Conservation (phyloP, 2,888 invertebrate genomes). For the Eubasilissa splendida region DNA sequence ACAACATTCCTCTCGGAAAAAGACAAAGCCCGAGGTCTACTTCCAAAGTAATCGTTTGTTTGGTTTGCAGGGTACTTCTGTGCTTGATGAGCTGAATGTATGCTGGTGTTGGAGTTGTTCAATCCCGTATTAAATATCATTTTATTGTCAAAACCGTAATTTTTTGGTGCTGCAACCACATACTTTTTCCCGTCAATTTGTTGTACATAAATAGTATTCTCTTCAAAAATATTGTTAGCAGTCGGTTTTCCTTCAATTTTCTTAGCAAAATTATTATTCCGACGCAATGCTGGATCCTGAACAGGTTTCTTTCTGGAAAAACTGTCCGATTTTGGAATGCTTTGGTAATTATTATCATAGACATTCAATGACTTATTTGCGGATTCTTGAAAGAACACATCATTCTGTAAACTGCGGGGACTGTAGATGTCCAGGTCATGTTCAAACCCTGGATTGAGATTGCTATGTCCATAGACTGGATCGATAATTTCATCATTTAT, state of each 20-base stretch:
- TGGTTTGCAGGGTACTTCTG: conserved; percentile 44
- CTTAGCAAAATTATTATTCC: conserved; percentile 31
- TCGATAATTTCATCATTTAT: conserved; percentile 35
- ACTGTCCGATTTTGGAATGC: conserved; percentile 65
- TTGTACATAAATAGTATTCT: conserved; percentile 39
- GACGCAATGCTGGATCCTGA: conserved; percentile 1
- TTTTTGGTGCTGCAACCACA: conserved; percentile 37
- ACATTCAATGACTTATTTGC: conserved; percentile 20
- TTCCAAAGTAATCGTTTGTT: conserved; percentile 59
- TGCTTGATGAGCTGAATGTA: conserved; percentile 56
- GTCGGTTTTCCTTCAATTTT: not conserved
- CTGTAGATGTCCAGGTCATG: conserved; percentile 42
- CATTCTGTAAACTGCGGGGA: conserved; percentile 49
- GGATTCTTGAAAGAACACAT: conserved; percentile 30
- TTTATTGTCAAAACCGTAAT: conserved; percentile 40
- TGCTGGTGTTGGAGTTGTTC: conserved; percentile 50
- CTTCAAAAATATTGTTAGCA: conserved; percentile 23
- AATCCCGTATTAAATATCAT: conserved; percentile 34
- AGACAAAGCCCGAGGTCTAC: conserved; percentile 69
- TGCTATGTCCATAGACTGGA: not conserved
- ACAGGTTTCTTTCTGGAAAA: conserved; percentile 61
- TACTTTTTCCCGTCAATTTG: conserved; percentile 51
- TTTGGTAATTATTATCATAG: conserved; percentile 28
- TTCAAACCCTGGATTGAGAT: conserved; percentile 24
- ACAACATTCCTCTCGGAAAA: conserved; percentile 67